These are phyloP conservation scores for Tretioscincus oriximinensis DNA, from an alignment of 2,113 vertebrate species.

Conservation along the genomic window DNA sequence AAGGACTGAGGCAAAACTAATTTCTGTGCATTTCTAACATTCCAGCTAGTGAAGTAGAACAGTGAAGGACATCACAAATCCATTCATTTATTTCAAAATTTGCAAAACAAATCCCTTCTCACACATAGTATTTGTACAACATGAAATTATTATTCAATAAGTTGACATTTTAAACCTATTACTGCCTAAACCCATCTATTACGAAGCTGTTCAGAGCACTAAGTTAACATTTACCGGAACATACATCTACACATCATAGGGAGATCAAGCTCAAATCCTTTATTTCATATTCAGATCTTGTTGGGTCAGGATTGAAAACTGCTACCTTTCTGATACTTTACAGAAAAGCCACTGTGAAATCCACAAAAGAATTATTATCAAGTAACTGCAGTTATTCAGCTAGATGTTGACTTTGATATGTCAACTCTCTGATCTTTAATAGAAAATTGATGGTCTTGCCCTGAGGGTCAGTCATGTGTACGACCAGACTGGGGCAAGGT, in stretches of 20 bases:
- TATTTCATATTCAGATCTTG: constrained; percentile 87
- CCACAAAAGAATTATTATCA: constrained; percentile 84
- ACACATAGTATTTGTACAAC: constrained; percentile 80
- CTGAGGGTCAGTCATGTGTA: constrained; percentile 79
- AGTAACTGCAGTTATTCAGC: constrained; percentile 81
- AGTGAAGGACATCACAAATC: constrained; percentile 80
- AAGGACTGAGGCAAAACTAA: constrained; percentile 59
- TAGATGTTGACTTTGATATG: constrained; percentile 85
- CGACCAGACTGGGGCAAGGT: constrained; percentile 74
- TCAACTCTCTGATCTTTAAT: constrained; percentile 86
- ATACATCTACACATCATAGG: constrained; percentile 80
- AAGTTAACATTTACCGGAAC: constrained; percentile 85
- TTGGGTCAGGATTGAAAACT: constrained; percentile 80
- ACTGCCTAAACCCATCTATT: constrained; percentile 83
- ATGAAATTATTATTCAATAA: constrained; percentile 86
- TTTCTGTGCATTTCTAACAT: constrained; percentile 67
- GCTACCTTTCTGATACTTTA: constrained; percentile 82
- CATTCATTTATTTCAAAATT: constrained; percentile 84
- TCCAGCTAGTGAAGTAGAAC: constrained; percentile 67
- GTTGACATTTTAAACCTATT: constrained; percentile 88
- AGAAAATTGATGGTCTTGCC: constrained; percentile 80
- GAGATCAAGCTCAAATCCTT: constrained; percentile 86
- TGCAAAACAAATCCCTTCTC: constrained; percentile 85
- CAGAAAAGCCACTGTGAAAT: constrained; percentile 78
- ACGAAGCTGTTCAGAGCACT: constrained; percentile 84